Conservation (phyloP, 2,113 vertebrate genomes). For the Corynorhinus townsendii region DNA sequence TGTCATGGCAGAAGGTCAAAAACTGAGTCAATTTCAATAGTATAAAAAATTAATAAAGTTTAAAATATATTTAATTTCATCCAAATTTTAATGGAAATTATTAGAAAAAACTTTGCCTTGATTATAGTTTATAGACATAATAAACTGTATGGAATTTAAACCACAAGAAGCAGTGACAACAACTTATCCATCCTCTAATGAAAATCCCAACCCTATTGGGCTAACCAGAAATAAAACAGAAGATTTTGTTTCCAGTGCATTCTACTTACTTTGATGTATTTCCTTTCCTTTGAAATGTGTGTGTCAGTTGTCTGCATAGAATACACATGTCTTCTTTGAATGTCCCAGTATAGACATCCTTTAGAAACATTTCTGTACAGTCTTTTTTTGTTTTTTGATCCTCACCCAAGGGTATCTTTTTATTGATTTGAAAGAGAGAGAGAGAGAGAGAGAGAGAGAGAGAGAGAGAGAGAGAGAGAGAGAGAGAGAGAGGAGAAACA, state of each 20-base stretch:
- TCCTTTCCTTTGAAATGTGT: not conserved
- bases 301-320: not conserved
- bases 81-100: not conserved
- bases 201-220: not conserved
- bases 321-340: not conserved
- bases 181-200: not conserved
- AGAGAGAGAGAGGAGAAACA: not conserved
- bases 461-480: too few relatives aligned
- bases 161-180: not conserved
- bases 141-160: not conserved
- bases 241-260: not conserved
- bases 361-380: not conserved
- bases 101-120: not conserved
- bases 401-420: not conserved
- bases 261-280: not conserved
- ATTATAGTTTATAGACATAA: not conserved
- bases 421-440: not conserved
- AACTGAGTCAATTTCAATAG: not conserved
- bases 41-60: not conserved
- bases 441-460: not conserved
- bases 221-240: not conserved
- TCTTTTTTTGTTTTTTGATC: not conserved
- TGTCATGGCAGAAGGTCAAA: not conserved
- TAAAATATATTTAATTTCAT: not conserved
- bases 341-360: not conserved